Evolutionary conservation across 1,140 invertebrate species (phyloP).

Genomic region (Philaenus spumarius): DNA sequence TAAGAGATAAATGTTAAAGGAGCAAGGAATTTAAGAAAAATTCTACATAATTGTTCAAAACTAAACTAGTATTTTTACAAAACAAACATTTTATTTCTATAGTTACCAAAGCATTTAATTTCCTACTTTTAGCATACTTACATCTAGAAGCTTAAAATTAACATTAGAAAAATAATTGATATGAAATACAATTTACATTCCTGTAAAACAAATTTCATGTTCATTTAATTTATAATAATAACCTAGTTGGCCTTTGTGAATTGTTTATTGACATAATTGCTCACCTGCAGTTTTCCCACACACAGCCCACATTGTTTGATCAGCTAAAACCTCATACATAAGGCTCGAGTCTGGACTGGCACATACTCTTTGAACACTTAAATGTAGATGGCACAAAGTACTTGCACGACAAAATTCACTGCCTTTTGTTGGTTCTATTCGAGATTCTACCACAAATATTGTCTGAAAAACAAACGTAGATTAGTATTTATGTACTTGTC

Average conservation of each 20-base stretch:
- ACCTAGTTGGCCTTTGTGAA: too few species aligned
- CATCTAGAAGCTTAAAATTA: constrained; percentile 11
- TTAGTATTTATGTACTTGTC: too few species aligned
- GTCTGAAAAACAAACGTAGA: constrained; percentile 67
- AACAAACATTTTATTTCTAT: too few species aligned
- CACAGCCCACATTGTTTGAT: constrained; percentile 88
- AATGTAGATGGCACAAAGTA: constrained; percentile 75
- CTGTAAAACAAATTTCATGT: not conserved
- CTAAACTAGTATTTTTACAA: too few species aligned
- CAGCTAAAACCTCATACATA: constrained; percentile 89
- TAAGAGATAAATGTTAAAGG: too few species aligned
- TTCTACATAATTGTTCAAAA: too few species aligned
- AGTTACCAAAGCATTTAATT: too few species aligned
- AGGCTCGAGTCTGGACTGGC: constrained; percentile 45
- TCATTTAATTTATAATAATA: not conserved
- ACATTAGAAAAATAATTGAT: not conserved
- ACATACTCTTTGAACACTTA: constrained; percentile 56
- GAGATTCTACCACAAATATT: constrained; percentile 72
- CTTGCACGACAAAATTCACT: constrained; percentile 82
- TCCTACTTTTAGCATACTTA: too few species aligned
- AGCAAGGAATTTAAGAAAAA: too few species aligned
- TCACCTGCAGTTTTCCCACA: constrained; percentile 75
- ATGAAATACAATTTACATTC: not conserved
- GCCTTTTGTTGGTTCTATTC: constrained; percentile 72
- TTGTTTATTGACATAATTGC: constrained; percentile 3